Evolutionary conservation across 2,113 vertebrate species (phyloP), one percentile per base, ranked within the genome.

Genomic region (Dissostichus mawsoni): DNA sequence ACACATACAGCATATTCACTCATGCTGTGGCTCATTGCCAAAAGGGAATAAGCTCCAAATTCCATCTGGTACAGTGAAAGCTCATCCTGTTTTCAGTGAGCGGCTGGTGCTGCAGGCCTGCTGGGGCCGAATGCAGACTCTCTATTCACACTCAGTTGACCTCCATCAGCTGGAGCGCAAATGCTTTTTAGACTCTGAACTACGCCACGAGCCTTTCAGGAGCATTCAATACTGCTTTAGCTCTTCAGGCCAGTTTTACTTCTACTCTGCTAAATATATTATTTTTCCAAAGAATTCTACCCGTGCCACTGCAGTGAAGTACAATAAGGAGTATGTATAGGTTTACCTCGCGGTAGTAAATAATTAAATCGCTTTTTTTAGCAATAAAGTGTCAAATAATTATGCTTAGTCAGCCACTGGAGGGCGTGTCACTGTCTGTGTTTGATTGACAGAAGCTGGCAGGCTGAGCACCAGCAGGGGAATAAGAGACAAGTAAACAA

Each of bases 101-200:
- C 1, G 5, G 47, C 56, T 63, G 59, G 48, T 70, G 80, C 75
- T 79, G 72, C 83, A 66, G 79, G 51, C 57, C 70, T 74, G 77
- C 80, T 74, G 78, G 20, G 70, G 57, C 76, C 70, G 64, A 83
- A 82, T 5, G 18, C 70, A 82, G 68, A 67, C 55, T 78, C 75
- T 80, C 74, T 51, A 87, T 90, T 78, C 75, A 81, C 75, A 77
- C 74, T 76, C 73, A 69, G 58, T 64, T 86, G 85, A 83, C 81
- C 87, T 87, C 70, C 76, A 86, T 83, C 82, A 78, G 81, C 69
- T 70, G 55, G 50, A 80, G 73, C 45, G 29, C 77, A 23, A 55
- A 62, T 3, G 2, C 66, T 57, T 41, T 41, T 41, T 41, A 41
- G 36, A 89, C 63, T 76, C 51, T 77, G 20, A 82, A 67, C 70